Evolutionary conservation across 2,113 vertebrate species (phyloP), one percentile per base, ranked within the genome.

Genomic region (Passer montanus): DNA sequence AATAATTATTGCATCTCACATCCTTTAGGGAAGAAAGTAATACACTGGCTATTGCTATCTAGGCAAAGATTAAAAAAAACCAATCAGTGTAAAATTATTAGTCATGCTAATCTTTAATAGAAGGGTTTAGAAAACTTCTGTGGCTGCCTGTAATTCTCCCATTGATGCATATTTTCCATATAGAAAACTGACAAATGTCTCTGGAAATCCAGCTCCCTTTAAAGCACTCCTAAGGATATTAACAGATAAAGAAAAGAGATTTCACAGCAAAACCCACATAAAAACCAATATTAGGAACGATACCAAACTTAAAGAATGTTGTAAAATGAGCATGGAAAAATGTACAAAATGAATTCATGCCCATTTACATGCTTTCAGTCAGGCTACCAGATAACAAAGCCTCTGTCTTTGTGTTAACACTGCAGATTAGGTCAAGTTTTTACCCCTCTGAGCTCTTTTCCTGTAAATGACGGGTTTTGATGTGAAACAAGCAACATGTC

Each of bases 401-500:
- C 98, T 98, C 98, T 98, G 99, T 98, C 98, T 99, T 98, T 98
- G 98, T 99, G 99, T 99, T 99, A 99, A 99, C 99, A 99, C 99
- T 98, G 98, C 98, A 98, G 99, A 99, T 99, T 99, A 99, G 99
- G 99, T 99, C 99, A 99, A 99, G 98, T 99, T 99, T 99, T 98
- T 99, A 99, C 98, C 99, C 99, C 99, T 99, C 98, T 99, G 99
- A 99, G 99, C 98, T 99, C 98, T 99, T 99, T 99, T 98, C 99
- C 99, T 99, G 99, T 99, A 99, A 99, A 99, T 99, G 99, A 99
- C 99, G 99, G 99, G 98, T 99, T 99, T 98, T 99, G 99, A 99
- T 99, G 99, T 99, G 99, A 99, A 99, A 99, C 99, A 99, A 99
- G 99, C 99, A 99, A 99, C 99, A 99, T 99, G 99, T 99, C 99